Base-by-base conservation (phyloP, 2,888 invertebrate genomes). In the Dilophus febrilis region DNA sequence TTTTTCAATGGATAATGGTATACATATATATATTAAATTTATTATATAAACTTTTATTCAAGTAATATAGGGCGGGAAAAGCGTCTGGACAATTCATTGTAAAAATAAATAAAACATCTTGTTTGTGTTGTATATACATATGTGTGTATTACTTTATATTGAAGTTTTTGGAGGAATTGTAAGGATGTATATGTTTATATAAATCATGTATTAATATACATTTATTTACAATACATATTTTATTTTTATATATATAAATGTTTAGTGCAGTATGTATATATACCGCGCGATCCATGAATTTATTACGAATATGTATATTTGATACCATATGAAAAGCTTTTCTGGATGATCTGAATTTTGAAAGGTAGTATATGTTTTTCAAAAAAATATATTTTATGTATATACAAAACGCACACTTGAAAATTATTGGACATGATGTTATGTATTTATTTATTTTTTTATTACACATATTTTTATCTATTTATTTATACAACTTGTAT, bases 21-120 rank as follows among this genome's bases (percentile, higher is more conserved):
- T 30, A 30, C 13, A 17, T 13, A 31, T 31, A 14, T 31, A 14
- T 31, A 13, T n/a, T n/a, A 31, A 31, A 31, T 13, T 13, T 31
- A 31, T 31, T 31, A 14, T n/a, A 14, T 13, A 28, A 28, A 28
- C 11, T 8, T 10, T 10, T 28, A 11, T 10, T 10, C 28, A 11
- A 11, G 28, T 10, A 11, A 31, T 16, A 33, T 12, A 18, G 34
- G 18, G 34, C 18, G 34, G 18, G 18, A 33, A 34, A 34, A 34
- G 34, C 19, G 34, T 34, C 19, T 16, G 18, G 19, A 34, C 17
- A 18, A 8, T 34, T 34, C 34, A 18, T 34, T n/a, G n/a, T n/a
- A n/a, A n/a, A n/a, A n/a, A 18, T 34, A 34, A 18, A 34, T 6
- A 34, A 34, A 34, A 34, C 34, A 34, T 33, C 17, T 18, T 34